Conservation (phyloP, 2,113 vertebrate genomes). For the Australoheros scitulus region DNA sequence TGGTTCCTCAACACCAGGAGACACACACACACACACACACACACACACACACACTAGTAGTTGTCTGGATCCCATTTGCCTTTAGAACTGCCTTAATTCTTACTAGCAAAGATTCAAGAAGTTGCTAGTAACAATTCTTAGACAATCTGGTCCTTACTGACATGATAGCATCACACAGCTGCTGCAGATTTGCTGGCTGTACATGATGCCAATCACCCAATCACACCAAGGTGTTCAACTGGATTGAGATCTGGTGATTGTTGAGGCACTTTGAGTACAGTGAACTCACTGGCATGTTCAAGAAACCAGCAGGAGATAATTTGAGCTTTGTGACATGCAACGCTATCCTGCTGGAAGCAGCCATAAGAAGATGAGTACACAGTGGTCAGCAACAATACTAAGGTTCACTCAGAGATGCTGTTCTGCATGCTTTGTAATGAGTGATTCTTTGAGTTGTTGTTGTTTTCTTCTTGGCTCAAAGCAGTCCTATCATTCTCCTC, state of each 20-base stretch:
- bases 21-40: too few relatives aligned
- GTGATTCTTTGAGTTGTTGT: too few relatives aligned
- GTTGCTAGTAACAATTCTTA: background rate
- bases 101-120: background rate
- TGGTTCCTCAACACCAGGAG: too few relatives aligned
- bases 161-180: background rate
- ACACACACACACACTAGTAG: background rate
- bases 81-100: background rate
- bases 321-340: background rate
- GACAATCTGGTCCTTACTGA: background rate
- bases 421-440: too few relatives aligned
- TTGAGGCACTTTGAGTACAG: background rate
- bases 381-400: background rate
- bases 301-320: background rate
- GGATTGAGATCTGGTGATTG: background rate
- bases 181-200: background rate
- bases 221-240: background rate
- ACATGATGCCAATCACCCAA: background rate
- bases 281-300: background rate
- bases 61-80: background rate
- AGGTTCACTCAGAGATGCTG: too few relatives aligned
- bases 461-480: too few relatives aligned
- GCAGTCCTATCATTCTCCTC: too few relatives aligned
- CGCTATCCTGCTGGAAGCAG: background rate
- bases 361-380: background rate